These are phyloP conservation scores for Leptinotarsa lineolata DNA, from an alignment of 1,140 invertebrate genomes.

Conservation along the genomic window DNA sequence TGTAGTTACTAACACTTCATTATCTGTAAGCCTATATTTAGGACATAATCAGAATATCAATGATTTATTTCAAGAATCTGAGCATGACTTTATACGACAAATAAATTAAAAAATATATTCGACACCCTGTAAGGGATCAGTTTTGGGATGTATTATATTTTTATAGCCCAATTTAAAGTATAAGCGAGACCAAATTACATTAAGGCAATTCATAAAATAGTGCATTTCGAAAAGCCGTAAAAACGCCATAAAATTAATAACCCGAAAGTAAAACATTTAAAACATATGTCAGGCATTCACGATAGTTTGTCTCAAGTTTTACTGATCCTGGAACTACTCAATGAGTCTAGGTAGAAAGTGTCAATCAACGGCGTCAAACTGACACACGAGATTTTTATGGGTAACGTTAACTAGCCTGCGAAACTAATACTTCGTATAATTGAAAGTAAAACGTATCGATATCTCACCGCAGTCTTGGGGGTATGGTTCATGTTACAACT, in stretches of 20 bases:
- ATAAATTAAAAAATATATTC: not conserved
- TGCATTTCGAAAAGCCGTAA: slow-evolving; percentile 13
- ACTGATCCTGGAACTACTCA: slow-evolving; percentile 11
- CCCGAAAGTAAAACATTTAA: slow-evolving; percentile 6
- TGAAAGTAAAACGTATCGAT: slow-evolving; percentile 1
- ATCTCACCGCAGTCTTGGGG: not conserved
- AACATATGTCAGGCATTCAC: slow-evolving; percentile 15
- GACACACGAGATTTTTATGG: not conserved
- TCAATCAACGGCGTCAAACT: slow-evolving; percentile 32
- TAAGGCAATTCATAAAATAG: slow-evolving; percentile 14
- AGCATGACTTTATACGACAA: too few relatives aligned
- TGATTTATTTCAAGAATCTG: too few relatives aligned
- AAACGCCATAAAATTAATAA: slow-evolving; percentile 21
- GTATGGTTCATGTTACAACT: too few relatives aligned
- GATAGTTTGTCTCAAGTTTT: slow-evolving; percentile 11
- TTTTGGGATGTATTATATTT: not conserved
- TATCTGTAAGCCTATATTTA: too few relatives aligned
- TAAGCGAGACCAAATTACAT: slow-evolving; percentile 8
- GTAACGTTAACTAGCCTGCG: not conserved
- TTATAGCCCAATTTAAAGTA: not conserved
- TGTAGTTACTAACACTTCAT: too few relatives aligned
- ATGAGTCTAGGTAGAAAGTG: slow-evolving; percentile 24
- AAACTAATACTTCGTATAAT: slow-evolving; percentile 1
- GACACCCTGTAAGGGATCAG: not conserved
- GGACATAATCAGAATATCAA: too few relatives aligned